Base-by-base conservation (phyloP, 1,140 invertebrate genomes). In the Melitaea cinxia region DNA sequence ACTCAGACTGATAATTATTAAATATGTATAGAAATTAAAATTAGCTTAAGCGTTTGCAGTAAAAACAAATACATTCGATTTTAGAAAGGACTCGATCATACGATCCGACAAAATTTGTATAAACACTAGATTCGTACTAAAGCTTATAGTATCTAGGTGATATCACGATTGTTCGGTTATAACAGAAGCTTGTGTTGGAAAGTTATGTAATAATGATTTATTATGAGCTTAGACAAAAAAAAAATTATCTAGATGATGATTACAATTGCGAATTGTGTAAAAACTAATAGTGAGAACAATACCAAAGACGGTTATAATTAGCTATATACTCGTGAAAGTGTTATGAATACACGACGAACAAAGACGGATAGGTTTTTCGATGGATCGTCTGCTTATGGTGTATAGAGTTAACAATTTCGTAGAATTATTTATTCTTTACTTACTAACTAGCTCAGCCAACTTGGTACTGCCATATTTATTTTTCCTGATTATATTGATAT, bases 301-400 rank as follows among this genome's bases (percentile, higher is more conserved):
- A 75, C 72, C 45, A 72, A 72, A 60, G 54, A 68, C 21, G 28
- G 14, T 30, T 45, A 23, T 53, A 80, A 80, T 80, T 77, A 76
- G 65, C 71, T 59, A 67, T 62, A 52, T 73, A 73, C 57, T 71
- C 78, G 81, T 80, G 79, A 83, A 83, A 83, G 81, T 78, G 70
- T 67, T 75, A 70, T 70, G 68, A 61, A 69, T 52, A 55, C 55
- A 49, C 56, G 59, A 37, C 61, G 49, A 73, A 79, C 77, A 79
- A 79, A 78, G 65, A 67, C 42, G 71, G 68, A 47, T 74, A 72
- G 67, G 14, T 39, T 39, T 39, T 12, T 39, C 72, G 72, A 74
- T 70, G 24, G 4, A 17, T 57, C 76, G 74, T 78, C 47, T 42
- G 35, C 57, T 63, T 49, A 57, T 49, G 12, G 21, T 10, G 10